phyloP scores from a whole-genome alignment of 2,888 invertebrate species.

The Baronia brevicornis region DNA sequence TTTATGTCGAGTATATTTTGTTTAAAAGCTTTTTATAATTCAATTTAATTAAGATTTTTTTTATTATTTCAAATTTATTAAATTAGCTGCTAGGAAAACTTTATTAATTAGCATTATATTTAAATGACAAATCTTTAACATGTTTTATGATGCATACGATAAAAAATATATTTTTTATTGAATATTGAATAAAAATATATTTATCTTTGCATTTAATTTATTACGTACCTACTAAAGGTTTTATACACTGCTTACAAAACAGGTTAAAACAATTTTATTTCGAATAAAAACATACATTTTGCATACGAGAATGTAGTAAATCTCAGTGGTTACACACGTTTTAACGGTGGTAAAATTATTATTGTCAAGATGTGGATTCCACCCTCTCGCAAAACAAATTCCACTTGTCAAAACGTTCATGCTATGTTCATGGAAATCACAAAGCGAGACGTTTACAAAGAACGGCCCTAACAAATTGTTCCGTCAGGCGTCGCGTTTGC shows the following conservation, averaged over 20 bases:
- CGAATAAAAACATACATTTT: constrained; percentile 6
- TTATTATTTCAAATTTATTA: no score
- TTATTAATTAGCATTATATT: no score
- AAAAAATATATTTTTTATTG: no score
- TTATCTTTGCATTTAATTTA: no score
- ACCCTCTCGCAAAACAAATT: constrained; percentile 55
- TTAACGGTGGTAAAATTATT: constrained; percentile 14
- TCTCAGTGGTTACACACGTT: background rate
- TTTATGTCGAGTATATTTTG: background rate
- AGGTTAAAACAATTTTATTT: constrained; percentile 2
- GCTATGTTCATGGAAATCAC: constrained; percentile 59
- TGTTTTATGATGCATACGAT: no score
- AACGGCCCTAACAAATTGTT: constrained; percentile 64
- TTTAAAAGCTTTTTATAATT: background rate
- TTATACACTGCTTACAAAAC: constrained; percentile 1
- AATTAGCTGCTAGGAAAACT: no score
- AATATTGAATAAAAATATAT: no score
- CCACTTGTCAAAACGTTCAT: constrained; percentile 68
- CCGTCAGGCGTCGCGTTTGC: constrained; percentile 55
- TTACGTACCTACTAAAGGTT: background rate
- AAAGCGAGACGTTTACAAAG: constrained; percentile 66
- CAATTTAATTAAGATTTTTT: no score
- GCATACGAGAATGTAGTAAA: background rate
- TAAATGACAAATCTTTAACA: no score
- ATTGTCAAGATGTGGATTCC: constrained; percentile 18